Percentiles rank a stretch among this genome's conserved stretches.
phyloP scores from a whole-genome alignment of 2,888 invertebrate species.

The Empis stercorea region DNA sequence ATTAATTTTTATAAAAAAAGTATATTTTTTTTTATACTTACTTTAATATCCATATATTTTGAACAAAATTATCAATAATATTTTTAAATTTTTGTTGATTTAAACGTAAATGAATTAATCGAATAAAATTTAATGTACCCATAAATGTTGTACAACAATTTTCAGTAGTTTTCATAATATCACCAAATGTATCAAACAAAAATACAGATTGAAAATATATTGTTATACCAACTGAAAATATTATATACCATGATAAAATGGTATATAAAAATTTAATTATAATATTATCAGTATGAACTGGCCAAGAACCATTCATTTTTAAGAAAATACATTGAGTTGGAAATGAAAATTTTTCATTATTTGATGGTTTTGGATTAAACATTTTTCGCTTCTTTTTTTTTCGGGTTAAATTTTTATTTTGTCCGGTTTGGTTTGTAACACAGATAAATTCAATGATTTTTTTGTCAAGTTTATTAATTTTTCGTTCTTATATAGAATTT shows the following conservation, averaged over 20 bases:
- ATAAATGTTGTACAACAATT: slow-evolving; percentile 35
- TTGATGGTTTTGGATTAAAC: slow-evolving; percentile 21
- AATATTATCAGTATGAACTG: slow-evolving; percentile 13
- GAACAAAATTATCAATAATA: slow-evolving; percentile 24
- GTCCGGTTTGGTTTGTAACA: too few relatives aligned
- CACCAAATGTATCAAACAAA: slow-evolving; percentile 24
- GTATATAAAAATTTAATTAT: slow-evolving; percentile 17
- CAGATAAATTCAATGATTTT: too few relatives aligned
- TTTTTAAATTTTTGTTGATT: slow-evolving; percentile 22
- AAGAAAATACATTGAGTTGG: slow-evolving; percentile 31
- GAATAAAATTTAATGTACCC: slow-evolving; percentile 30
- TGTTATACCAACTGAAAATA: slow-evolving; percentile 27
- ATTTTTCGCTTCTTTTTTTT: slow-evolving; percentile 12
- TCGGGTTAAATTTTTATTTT: too few relatives aligned
- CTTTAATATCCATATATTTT: slow-evolving; percentile 31
- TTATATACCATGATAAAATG: slow-evolving; percentile 29
- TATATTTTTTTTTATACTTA: slow-evolving; percentile 15
- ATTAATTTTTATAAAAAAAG: neutral
- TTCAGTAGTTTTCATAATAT: slow-evolving; percentile 31
- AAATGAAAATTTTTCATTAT: slow-evolving; percentile 21
- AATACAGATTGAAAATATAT: slow-evolving; percentile 28
- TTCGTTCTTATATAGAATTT: too few relatives aligned
- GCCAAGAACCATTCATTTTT: slow-evolving; percentile 34
- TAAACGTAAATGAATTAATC: slow-evolving; percentile 29
- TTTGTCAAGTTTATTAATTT: too few relatives aligned